A percentile compares a stretch with the other conserved stretches of the same genome.
These are phyloP conservation scores for Aphelenchoides fujianensis DNA, from an alignment of 1,140 invertebrate species.

Conservation along the genomic window DNA sequence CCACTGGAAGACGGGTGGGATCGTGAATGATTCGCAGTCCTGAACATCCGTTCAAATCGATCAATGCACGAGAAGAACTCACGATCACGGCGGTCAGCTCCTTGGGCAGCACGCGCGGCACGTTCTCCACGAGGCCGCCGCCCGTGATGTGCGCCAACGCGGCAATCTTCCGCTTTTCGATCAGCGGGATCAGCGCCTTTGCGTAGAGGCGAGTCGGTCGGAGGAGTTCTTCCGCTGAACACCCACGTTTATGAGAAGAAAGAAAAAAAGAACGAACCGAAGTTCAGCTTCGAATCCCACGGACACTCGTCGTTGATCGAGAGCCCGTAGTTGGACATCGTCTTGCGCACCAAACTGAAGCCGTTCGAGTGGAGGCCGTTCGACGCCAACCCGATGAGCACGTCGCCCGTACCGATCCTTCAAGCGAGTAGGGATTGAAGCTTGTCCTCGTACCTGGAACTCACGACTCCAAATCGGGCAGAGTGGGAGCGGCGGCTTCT, in stretches of 20 bases:
- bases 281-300: conserved; percentile 70
- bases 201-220: conserved; percentile 89
- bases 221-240: conserved; percentile 78
- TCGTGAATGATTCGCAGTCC: conserved; percentile 27
- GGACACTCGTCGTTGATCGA: conserved; percentile 73
- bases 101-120: conserved; percentile 70
- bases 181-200: conserved; percentile 71
- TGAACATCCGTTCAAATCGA: conserved; percentile 19
- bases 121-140: conserved; percentile 86
- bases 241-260: conserved; percentile 30
- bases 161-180: conserved; percentile 74
- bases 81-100: conserved; percentile 51
- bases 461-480: conserved; percentile 36
- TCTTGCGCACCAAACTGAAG: conserved; percentile 84
- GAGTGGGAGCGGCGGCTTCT: conserved; percentile 30
- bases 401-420: conserved; percentile 75
- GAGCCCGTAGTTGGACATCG: conserved; percentile 71
- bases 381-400: conserved; percentile 81
- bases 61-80: not conserved
- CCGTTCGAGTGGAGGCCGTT: conserved; percentile 91
- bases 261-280: conserved; percentile 62
- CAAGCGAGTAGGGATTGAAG: conserved; percentile 61
- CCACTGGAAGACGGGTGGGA: conserved; percentile 69
- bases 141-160: conserved; percentile 92
- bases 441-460: conserved; percentile 11